Evolutionary conservation across 2,797 vertebrate species (phyloP).

Genomic region (Loriculus beryllinus): DNA sequence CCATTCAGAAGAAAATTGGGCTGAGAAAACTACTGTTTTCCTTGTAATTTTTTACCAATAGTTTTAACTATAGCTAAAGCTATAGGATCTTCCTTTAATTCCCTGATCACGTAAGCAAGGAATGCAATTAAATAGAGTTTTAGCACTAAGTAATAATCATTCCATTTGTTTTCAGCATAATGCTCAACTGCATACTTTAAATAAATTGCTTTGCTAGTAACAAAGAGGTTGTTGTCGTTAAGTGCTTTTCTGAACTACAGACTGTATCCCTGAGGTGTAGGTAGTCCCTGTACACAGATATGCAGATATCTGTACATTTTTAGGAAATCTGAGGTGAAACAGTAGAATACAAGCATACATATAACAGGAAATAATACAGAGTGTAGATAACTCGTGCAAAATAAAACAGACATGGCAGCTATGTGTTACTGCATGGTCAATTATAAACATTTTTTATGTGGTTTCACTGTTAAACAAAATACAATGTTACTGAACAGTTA

Average conservation of each 20-base stretch:
- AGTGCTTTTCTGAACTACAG: not conserved
- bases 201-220: not conserved
- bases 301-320: not conserved
- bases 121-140: not conserved
- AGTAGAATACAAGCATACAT: not conserved
- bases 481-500: not conserved
- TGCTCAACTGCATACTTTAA: not conserved
- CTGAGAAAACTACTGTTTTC: not conserved
- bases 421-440: not conserved
- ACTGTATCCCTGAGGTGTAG: not conserved
- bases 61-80: not conserved
- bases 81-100: not conserved
- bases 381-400: not conserved
- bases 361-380: slow-evolving; percentile 1
- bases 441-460: not conserved
- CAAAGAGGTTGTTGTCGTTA: not conserved
- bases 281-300: not conserved
- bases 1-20: not conserved
- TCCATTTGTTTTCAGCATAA: not conserved
- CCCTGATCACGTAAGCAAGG: not conserved
- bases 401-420: not conserved
- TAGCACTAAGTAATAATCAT: not conserved
- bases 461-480: not conserved
- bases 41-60: not conserved
- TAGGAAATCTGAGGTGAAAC: not conserved